Percentiles rank a stretch among this genome's conserved stretches.
phyloP scores from a whole-genome alignment of 2,113 vertebrate species.

The Hemichromis elongatus region DNA sequence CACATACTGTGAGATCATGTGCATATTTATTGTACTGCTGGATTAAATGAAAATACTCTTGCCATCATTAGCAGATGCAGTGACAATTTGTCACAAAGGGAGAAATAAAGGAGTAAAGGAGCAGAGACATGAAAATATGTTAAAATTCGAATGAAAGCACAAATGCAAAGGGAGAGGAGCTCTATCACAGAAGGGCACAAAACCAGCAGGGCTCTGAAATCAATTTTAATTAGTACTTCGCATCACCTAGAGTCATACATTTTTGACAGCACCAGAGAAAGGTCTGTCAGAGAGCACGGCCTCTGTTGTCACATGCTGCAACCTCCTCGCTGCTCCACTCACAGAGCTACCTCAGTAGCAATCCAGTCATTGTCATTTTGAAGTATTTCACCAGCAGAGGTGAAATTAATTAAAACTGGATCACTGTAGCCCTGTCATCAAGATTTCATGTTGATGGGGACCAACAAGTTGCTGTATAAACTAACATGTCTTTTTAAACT shows the following conservation, averaged over 20 bases:
- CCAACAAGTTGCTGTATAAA: not conserved
- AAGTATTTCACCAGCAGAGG: not conserved
- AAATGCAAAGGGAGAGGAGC: not conserved
- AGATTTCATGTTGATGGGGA: not conserved
- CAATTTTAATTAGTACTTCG: constrained; percentile 79
- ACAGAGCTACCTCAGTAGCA: not conserved
- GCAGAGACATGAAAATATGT: not conserved
- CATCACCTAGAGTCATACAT: constrained; percentile 83
- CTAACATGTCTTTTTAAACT: not conserved
- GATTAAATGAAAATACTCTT: constrained; percentile 18
- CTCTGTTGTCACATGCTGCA: constrained; percentile 30
- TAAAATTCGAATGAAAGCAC: not conserved
- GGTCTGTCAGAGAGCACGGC: constrained; percentile 35
- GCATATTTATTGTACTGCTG: not conserved
- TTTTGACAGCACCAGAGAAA: constrained; percentile 52
- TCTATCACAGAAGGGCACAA: constrained; percentile 18
- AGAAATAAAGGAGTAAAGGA: not conserved
- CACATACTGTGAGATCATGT: not conserved
- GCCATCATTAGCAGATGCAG: constrained; percentile 19
- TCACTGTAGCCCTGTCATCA: not conserved
- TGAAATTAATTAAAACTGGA: constrained; percentile 25
- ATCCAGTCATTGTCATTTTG: constrained; percentile 20
- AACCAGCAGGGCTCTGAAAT: constrained; percentile 48
- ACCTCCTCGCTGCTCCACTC: constrained; percentile 3
- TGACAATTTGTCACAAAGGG: constrained; percentile 2